Base-by-base conservation (phyloP, 1,140 invertebrate genomes). In the Drosophila chauvacae region DNA sequence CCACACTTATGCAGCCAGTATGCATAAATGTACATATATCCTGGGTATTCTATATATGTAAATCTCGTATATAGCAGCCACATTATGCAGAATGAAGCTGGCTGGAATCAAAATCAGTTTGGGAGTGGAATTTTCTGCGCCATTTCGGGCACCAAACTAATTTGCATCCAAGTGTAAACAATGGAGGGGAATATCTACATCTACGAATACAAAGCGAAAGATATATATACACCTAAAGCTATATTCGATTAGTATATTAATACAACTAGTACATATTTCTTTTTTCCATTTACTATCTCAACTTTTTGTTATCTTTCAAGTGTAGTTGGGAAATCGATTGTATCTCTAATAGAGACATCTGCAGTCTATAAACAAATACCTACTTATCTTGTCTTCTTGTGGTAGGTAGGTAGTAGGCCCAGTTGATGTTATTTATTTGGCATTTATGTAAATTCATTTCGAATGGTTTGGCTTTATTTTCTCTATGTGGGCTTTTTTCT, bases 151-250 rank as follows among this genome's bases (percentile, higher is more conserved):
- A 75, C 73, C 53, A 77, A 77, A 55, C 62, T 77, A 77, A 77
- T 77, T 77, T 77, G 73, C 74, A 77, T 77, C 41, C 28, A 55
- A 77, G 74, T 77, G 72, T 77, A 77, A 77, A 77, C 74, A 77
- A 77, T 57, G 51, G 30, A 45, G 48, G 37, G 63, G 30, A 53
- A 65, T 64, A 23, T 57, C 28, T 48, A 41, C 2, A 23, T 39
- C 20, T 20, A 20, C 26, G 14, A 64, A 42, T 42, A 45, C 51
- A 23, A 58, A 42, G 1, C n/a, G 20, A 48, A 10, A 39, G 39
- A 55, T 53, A 44, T 28, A 56, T 44, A 42, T 11, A 65, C 42
- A 44, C 10, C 30, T 28, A 42, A 33, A 51, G 14, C n/a, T n/a
- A 50, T 26, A 35, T 26, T 39, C 7, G 44, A 39, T 69, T 69